Percentiles rank a stretch among this genome's conserved stretches.
phyloP scores from a whole-genome alignment of 2,113 vertebrate species.

The Gymnogyps californianus region DNA sequence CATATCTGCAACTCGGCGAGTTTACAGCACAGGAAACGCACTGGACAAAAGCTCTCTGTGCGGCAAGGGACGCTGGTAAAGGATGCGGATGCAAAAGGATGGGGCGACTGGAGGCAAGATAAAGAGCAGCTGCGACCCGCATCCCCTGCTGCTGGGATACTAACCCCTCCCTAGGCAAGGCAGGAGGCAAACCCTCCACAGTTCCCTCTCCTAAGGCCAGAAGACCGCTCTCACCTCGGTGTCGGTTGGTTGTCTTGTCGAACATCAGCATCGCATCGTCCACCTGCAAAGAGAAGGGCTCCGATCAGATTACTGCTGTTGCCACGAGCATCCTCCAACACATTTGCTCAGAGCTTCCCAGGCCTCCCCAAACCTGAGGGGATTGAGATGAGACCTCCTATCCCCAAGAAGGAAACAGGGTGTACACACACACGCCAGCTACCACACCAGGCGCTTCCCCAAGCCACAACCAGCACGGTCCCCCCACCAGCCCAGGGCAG shows the following conservation, averaged over 20 bases:
- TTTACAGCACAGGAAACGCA: conserved; percentile 71
- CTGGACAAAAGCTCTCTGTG: conserved; percentile 79
- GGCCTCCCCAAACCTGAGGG: background rate
- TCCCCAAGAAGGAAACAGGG: background rate
- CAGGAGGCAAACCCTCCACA: background rate
- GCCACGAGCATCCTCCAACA: background rate
- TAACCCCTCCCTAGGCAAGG: background rate
- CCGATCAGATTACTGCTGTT: background rate
- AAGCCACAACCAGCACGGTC: background rate
- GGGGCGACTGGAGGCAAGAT: conserved; percentile 70
- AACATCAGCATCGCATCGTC: conserved; percentile 99
- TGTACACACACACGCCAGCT: background rate
- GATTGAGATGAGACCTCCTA: background rate
- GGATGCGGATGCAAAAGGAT: conserved; percentile 68
- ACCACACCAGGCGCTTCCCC: background rate
- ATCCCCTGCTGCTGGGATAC: conserved; percentile 2
- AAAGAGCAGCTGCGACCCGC: conserved; percentile 69
- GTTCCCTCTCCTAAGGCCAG: background rate
- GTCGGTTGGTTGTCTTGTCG: conserved; percentile 98
- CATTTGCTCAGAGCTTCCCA: background rate
- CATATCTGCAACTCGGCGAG: conserved; percentile 61
- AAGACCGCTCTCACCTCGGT: conserved; percentile 84
- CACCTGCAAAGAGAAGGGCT: conserved; percentile 80
- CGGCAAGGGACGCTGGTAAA: conserved; percentile 43
- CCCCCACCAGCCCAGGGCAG: background rate